Evolutionary conservation across 2,797 vertebrate species (phyloP), one percentile per base, ranked within the genome.

Genomic region (Enteromius trimaculatus): DNA sequence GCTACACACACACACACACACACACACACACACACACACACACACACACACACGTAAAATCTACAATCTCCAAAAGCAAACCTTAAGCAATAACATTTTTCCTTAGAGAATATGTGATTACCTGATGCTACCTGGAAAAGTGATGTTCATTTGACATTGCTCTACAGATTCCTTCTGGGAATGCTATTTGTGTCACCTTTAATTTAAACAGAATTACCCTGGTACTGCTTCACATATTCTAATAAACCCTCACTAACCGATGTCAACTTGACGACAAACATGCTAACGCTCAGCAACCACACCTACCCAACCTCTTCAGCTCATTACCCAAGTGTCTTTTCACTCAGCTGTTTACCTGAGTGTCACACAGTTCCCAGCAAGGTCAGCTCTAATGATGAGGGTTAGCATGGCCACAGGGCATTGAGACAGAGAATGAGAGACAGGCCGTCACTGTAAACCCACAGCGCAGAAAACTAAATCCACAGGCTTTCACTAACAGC

Each of bases 351-450:
- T 82, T 80, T 77, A 79, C 72, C 29, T 80, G 76, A 75, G 74
- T 31, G 47, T 51, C 53, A 44, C 34, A 75, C 1, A 9, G 77
- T 66, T 82, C 60, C 58, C 60, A 68, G 70, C 49, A 80, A 76
- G 60, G 70, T 81, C 66, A 64, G 42, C 42, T 53, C 53, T 86
- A 79, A 87, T 83, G 83, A 86, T 81, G 51, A 77, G 82, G 64
- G 62, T 64, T 82, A 44, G 55, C 60, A 84, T 55, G 31, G 82
- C 78, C 70, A 58, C 62, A 82, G 69, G 76, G 53, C 78, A 84
- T 26, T 19, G 42, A 39, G 5, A 76, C 29, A 78, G 8, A 39
- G 29, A 77, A 9, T 37, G 60, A 53, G 53, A 74, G 31, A 75
- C 1, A 77, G 19, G 17, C 10, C 7, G 3, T n/a, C 26, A 49